A percentile compares a stretch with the other conserved stretches of the same genome.
These are phyloP conservation scores for Sarcophaga subvicina DNA, from an alignment of 2,888 invertebrate genomes.

Conservation along the genomic window DNA sequence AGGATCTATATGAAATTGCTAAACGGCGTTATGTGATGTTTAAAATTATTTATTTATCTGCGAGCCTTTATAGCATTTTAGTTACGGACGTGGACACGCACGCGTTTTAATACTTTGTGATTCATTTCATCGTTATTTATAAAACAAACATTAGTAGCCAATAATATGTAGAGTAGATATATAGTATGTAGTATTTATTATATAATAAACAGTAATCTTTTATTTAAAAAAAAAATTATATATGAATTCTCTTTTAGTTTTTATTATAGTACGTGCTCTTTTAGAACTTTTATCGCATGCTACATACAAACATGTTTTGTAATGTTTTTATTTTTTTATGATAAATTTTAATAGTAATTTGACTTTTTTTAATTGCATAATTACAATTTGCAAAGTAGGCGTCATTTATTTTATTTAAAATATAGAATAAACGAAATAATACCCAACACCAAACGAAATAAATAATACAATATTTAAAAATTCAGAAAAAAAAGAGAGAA, in stretches of 20 bases:
- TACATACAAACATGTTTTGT: constrained; percentile 62
- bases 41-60: no score
- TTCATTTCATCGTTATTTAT: not conserved
- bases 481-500: not conserved
- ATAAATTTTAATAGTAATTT: not conserved
- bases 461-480: not conserved
- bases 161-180: not conserved
- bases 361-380: not conserved
- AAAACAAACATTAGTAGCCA: not conserved
- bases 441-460: constrained; percentile 60
- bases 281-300: constrained; percentile 51
- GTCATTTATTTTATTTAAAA: not conserved
- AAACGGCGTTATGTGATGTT: no score
- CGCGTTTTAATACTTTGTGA: no score
- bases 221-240: constrained; percentile 8
- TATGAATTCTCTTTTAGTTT: constrained; percentile 12
- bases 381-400: constrained; percentile 9
- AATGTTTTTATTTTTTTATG: constrained; percentile 40
- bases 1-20: no score
- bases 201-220: not conserved
- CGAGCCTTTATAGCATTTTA: no score
- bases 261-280: constrained; percentile 50
- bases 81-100: no score
- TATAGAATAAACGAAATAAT: constrained; percentile 23
- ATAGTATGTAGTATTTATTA: not conserved